Base-by-base conservation (phyloP, 2,797 vertebrate species). In the Buceros bicornis region DNA sequence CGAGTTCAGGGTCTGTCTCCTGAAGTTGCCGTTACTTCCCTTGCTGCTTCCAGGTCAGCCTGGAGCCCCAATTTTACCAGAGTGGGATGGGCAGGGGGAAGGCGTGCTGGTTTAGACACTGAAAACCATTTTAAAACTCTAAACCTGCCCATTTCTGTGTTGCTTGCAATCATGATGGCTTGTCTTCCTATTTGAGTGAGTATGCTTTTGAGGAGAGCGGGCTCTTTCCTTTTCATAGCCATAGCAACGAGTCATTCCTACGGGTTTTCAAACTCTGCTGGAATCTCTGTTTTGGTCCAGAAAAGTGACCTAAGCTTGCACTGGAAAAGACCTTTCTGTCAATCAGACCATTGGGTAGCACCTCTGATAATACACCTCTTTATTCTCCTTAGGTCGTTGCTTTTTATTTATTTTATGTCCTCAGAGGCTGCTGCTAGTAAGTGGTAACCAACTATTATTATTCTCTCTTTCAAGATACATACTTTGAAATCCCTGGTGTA, bases 381-480 rank as follows among this genome's bases (percentile, higher is more conserved):
- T 67, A 45, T 12, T 77, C 12, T 73, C 43, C 14, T 20, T 42
- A 47, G 58, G 62, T 82, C 58, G 16, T 6, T 91, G 58, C 33
- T 86, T 92, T 88, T 95, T 61, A 72, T 92, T 89, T 56, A 54
- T 74, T 90, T 79, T 24, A 40, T 31, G 50, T 58, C 43, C 64
- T 73, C 29, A 17, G 54, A 82, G 48, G 15, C 47, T 28, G 47
- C 65, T 58, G 62, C 40, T 82, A 53, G 53, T 66, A 70, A 84
- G 42, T 33, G 31, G 24, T 62, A 58, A 56, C 45, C 12, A 19
- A 2, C 2, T 43, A 4, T 87, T 58, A 31, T 54, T 72, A 42
- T 24, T 53, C 45, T 73, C 3, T 61, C 35, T 79, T 89, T 62
- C 40, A 40, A 43, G 51, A 16, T 8, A 7, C 7, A 6, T 13